Evolutionary conservation across 1,140 invertebrate species (phyloP).

Genomic region (Bombus huntii): DNA sequence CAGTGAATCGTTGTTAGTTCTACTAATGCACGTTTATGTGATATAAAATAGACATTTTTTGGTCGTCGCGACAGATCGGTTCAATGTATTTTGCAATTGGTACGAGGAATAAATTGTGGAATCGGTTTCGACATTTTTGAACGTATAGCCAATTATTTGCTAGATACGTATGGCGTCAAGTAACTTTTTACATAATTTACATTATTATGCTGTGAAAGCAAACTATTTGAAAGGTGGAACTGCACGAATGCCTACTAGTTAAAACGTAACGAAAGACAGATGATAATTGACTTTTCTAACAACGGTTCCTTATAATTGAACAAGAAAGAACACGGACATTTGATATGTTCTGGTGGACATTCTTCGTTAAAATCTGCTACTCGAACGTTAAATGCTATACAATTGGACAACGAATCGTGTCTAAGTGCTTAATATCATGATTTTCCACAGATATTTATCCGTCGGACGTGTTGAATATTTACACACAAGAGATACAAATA

Average conservation of each 20-base stretch:
- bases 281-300: conserved; percentile 21
- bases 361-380: background rate
- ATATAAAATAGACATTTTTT: too few relatives aligned
- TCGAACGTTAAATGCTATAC: background rate
- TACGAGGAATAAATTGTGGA: background rate
- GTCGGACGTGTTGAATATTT: background rate
- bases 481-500: too few relatives aligned
- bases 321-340: background rate
- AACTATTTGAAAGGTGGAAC: too few relatives aligned
- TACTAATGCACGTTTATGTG: too few relatives aligned
- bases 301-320: background rate
- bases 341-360: conserved; percentile 2
- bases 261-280: background rate
- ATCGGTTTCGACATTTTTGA: conserved; percentile 9
- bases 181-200: background rate
- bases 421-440: background rate
- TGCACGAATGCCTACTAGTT: too few relatives aligned
- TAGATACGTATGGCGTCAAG: background rate
- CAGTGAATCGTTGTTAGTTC: too few relatives aligned
- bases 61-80: too few relatives aligned
- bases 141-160: background rate
- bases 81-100: background rate
- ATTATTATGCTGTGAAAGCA: background rate
- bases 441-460: too few relatives aligned
- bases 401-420: background rate